Base-by-base conservation (phyloP, 2,797 vertebrate species). In the Poecile montanus region DNA sequence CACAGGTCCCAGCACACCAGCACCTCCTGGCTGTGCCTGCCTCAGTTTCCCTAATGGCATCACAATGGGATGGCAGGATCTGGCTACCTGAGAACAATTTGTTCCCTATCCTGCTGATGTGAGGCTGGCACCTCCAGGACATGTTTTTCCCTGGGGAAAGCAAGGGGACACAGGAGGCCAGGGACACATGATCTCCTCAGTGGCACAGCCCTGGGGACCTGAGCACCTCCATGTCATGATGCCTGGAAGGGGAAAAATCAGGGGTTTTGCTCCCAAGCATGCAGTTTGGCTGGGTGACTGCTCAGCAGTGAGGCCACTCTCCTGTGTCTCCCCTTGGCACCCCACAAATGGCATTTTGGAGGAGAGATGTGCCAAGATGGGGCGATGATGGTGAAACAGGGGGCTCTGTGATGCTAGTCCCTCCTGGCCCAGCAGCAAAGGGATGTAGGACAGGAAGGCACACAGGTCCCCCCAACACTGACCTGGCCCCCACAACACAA, bases 131-230 rank as follows among this genome's bases (percentile, higher is more conserved):
- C 29, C 10, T 9, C 16, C 6, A 16, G 7, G 42, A 48, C 17
- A 22, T 0, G 0, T 42, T 78, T 83, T 48, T 7, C 11, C 47
- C 29, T 5, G 2, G 32, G 38, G 30, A 76, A 61, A 34, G 11
- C 1, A 14, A 67, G 19, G 13, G 27, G 8, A 73, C 18, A 4
- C 0, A 0, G 38, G 2, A 4, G 53, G 53, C 27, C 9, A 1
- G 23, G 32, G 70, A 51, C 15, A 26, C 3, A 1, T 12, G 26
- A n/a, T 7, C 51, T 23, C 38, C 66, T 61, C 48, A 16, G 53
- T 25, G 30, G 13, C 57, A 76, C 14, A 16, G 72, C n/a, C 2
- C 53, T 0, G 0, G 23, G 58, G 50, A 8, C 3, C 16, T 0
- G 2, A 88, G 45, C 40, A 47, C 12, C n/a, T 18, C 61, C 22